Evolutionary conservation across 2,113 vertebrate genomes (phyloP).

Genomic region (Archocentrus centrarchus): DNA sequence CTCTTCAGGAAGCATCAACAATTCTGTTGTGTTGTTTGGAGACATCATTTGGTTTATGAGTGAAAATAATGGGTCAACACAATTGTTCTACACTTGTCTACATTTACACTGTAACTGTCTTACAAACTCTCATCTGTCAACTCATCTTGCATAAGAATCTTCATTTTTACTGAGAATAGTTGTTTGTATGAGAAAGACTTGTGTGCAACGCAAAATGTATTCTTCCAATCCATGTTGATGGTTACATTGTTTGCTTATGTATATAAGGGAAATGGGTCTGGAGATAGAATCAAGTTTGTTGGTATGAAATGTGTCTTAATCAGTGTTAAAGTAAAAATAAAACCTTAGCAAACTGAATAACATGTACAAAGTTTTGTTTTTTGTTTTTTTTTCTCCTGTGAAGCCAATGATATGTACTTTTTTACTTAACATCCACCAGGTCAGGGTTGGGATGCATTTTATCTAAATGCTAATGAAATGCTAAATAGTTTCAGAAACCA

Average conservation of each 20-base stretch:
- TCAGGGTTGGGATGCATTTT: not conserved
- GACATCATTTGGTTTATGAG: not conserved
- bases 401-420: not conserved
- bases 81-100: not conserved
- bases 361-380: not conserved
- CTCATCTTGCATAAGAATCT: not conserved
- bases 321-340: slow-evolving; percentile 9
- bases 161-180: not conserved
- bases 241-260: slow-evolving; percentile 18
- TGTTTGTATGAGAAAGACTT: not conserved
- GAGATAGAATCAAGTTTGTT: not conserved
- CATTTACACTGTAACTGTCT: not conserved
- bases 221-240: slow-evolving; percentile 9
- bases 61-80: not conserved
- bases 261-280: not conserved
- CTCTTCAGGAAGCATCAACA: not conserved
- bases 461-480: not conserved
- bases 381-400: not conserved
- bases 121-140: not conserved
- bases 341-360: not conserved
- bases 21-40: not conserved
- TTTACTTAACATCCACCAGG: not conserved
- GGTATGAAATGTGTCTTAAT: slow-evolving; percentile 23
- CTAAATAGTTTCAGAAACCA: no score
- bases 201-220: slow-evolving; percentile 3